Conservation (phyloP, 2,888 invertebrate genomes). For the Lasioglossum vierecki region DNA sequence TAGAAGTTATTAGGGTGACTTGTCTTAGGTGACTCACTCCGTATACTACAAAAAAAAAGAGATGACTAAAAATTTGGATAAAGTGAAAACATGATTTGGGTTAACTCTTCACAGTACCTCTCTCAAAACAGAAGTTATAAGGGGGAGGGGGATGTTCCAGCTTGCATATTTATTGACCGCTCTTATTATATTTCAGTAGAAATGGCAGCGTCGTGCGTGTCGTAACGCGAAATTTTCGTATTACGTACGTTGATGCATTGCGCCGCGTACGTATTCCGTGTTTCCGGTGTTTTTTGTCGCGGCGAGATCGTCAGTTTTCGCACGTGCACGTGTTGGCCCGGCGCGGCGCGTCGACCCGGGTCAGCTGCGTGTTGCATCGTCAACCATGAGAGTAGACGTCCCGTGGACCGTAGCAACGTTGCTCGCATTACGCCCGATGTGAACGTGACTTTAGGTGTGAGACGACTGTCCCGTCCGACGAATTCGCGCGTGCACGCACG, state of each 20-base stretch:
- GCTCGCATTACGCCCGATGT: constrained; percentile 29
- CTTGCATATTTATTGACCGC: background rate
- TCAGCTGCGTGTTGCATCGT: constrained; percentile 12
- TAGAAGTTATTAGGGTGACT: no score
- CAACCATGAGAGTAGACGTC: constrained; percentile 19
- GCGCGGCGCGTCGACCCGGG: background rate
- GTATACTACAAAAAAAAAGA: no score
- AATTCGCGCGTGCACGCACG: background rate
- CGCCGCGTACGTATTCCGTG: constrained; percentile 20
- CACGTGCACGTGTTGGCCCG: constrained; percentile 15
- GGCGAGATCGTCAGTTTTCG: constrained; percentile 43
- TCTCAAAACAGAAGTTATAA: background rate
- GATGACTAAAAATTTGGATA: no score
- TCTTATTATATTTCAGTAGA: background rate
- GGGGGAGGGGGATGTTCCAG: background rate
- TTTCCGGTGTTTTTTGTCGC: constrained; percentile 24
- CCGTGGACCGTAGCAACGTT: constrained; percentile 31
- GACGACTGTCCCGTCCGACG: background rate
- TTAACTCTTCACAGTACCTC: background rate
- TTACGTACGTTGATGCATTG: constrained; percentile 1
- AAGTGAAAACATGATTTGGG: background rate
- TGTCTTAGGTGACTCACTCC: no score
- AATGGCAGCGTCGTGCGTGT: background rate
- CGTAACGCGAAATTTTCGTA: constrained; percentile 43
- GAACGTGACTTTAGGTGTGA: constrained; percentile 56